A percentile compares a stretch with the other conserved stretches of the same genome.
Conservation (phyloP, 2,113 vertebrate species). For the Bubalus kerabau region DNA sequence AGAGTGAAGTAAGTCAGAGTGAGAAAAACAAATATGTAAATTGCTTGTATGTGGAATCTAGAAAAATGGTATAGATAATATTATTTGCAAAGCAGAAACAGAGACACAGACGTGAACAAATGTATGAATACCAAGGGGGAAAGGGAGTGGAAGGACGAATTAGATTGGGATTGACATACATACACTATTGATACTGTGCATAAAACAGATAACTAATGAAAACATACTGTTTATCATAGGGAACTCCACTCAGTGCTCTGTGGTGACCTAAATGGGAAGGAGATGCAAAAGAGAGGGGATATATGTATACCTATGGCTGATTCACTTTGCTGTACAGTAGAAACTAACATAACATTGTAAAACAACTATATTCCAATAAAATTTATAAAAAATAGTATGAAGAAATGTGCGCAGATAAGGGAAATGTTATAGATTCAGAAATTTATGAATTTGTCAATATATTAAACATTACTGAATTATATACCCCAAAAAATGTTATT, state of each 20-base stretch:
- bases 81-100: background rate
- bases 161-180: background rate
- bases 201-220: background rate
- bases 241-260: background rate
- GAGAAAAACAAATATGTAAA: background rate
- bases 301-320: background rate
- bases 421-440: background rate
- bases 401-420: background rate
- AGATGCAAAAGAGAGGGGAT: background rate
- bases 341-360: background rate
- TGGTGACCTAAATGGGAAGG: background rate
- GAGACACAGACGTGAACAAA: background rate
- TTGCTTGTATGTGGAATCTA: background rate
- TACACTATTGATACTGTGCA: background rate
- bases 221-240: background rate
- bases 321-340: background rate
- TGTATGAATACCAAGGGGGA: background rate
- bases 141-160: background rate
- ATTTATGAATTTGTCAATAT: background rate
- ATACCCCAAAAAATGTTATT: background rate
- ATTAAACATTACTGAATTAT: background rate
- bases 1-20: background rate
- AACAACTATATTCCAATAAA: background rate
- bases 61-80: background rate
- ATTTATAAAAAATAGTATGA: background rate